Evolutionary conservation across 2,113 vertebrate species (phyloP).

Genomic region (Corythornis madagascariensis): DNA sequence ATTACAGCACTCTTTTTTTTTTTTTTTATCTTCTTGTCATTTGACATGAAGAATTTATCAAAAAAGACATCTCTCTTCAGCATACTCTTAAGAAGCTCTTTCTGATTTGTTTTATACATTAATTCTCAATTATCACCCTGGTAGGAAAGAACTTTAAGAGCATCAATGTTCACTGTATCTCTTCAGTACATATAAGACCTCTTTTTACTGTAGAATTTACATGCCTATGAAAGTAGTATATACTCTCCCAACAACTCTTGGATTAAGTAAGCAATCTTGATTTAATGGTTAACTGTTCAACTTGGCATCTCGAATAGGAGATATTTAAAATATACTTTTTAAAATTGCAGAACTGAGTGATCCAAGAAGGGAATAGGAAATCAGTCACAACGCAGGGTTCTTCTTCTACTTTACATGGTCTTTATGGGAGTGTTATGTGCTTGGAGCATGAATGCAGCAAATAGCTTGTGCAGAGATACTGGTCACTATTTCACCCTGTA

Average conservation of each 20-base stretch:
- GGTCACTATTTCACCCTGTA: background rate
- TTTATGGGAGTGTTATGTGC: background rate
- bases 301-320: background rate
- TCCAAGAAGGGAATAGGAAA: background rate
- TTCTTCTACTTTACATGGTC: background rate
- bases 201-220: background rate
- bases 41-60: slow-evolving; percentile 56
- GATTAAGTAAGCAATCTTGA: background rate
- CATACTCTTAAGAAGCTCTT: background rate
- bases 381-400: background rate
- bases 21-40: background rate
- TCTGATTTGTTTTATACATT: background rate
- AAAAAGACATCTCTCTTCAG: slow-evolving; percentile 17
- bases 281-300: background rate
- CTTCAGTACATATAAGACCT: background rate
- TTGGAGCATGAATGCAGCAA: background rate
- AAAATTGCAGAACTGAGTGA: background rate
- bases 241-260: background rate
- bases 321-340: background rate
- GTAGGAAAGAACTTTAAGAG: background rate
- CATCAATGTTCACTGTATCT: background rate
- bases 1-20: slow-evolving; percentile 35
- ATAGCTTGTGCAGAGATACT: background rate
- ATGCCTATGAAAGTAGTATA: background rate
- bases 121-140: background rate